Percentiles rank a stretch among this genome's conserved stretches.
These are phyloP conservation scores for Lepidocyrtinus sp. DNA, from an alignment of 2,888 invertebrate species.

Conservation along the genomic window DNA sequence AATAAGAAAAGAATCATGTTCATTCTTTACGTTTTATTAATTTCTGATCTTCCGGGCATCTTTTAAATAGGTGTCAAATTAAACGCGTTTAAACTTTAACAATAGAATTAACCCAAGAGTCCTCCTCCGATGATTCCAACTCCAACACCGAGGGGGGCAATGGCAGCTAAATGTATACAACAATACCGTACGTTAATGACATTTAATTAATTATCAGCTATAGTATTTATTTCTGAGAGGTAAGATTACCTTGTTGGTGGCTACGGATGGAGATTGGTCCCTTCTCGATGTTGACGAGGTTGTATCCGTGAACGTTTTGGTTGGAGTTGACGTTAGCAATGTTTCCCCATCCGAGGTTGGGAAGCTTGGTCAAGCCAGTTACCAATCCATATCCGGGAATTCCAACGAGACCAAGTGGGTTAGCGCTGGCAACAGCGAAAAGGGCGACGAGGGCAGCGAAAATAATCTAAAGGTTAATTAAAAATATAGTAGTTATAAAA, in stretches of 20 bases:
- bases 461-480: constrained; percentile 39
- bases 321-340: constrained; percentile 59
- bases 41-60: background rate
- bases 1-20: background rate
- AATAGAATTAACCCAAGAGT: constrained; percentile 33
- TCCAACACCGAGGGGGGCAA: constrained; percentile 46
- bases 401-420: constrained; percentile 29
- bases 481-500: background rate
- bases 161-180: constrained; percentile 32
- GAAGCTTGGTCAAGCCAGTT: constrained; percentile 57
- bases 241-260: constrained; percentile 35
- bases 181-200: no score
- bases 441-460: constrained; percentile 53
- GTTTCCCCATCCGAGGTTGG: constrained; percentile 56
- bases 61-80: constrained; percentile 21
- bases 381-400: constrained; percentile 58
- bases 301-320: constrained; percentile 59
- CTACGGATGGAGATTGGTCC: constrained; percentile 44
- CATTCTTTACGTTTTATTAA: background rate
- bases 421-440: constrained; percentile 43
- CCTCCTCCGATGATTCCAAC: constrained; percentile 34
- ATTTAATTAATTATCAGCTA: constrained; percentile 1
- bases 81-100: constrained; percentile 34
- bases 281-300: constrained; percentile 40
- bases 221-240: background rate